Base-by-base conservation (phyloP, 2,888 invertebrate genomes). In the Phengaris alcon region DNA sequence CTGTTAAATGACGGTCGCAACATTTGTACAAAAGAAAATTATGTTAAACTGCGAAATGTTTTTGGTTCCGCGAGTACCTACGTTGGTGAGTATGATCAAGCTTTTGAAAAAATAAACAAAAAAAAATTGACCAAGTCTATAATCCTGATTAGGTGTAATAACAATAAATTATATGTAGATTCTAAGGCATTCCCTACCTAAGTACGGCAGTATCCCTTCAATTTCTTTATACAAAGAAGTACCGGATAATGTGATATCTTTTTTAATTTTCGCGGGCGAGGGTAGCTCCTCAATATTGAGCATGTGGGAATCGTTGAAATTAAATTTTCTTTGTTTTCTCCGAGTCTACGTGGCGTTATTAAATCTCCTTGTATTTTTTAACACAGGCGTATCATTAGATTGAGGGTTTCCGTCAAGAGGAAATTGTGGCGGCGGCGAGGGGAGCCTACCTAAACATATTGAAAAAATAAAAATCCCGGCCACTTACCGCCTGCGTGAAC, bases 331-430 rank as follows among this genome's bases (percentile, higher is more conserved):
- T 93, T 93, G 90, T 92, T 92, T 91, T 91, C 86, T 83, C 82
- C 85, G 83, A 86, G 87, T 87, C 87, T 84, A 85, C 84, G 84
- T 86, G 87, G 87, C 90, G 92, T 93, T 93, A 93, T 93, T 93
- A 93, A 93, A 93, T 93, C 93, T 93, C 91, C 93, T 92, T 92
- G 93, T 93, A 93, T 93, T 93, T 93, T 93, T 93, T 93, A 93
- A 93, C 93, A 90, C 91, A 91, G 91, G 90, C 91, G 91, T 93
- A 93, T 93, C 93, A 93, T 93, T 93, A 93, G 93, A 93, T 93
- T 92, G 93, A 93, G 93, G 92, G 93, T 87, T 93, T 91, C 93
- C 92, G 92, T 92, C 92, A 91, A 91, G 91, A 93, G 92, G 92
- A 93, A 93, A 92, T 93, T 93, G 93, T 90, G 92, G 91, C 86